Percentiles rank a stretch among this genome's conserved stretches.
Conservation (phyloP, 2,888 invertebrate genomes). For the Pseudanteris insignis region DNA sequence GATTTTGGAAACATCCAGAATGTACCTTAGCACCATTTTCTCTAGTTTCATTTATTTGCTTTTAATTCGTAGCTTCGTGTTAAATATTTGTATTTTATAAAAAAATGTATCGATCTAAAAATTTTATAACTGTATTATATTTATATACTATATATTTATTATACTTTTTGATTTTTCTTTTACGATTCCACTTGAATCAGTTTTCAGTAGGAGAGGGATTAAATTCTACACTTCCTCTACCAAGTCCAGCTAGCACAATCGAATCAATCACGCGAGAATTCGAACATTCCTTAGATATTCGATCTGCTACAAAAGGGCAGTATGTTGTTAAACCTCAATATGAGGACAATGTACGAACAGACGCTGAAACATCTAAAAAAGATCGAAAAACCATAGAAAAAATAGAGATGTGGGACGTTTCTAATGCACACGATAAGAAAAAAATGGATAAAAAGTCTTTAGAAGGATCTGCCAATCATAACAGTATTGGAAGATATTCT, state of each 20-base stretch:
- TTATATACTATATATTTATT: no score
- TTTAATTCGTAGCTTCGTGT: no score
- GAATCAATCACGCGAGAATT: conserved; percentile 83
- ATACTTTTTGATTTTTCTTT: no score
- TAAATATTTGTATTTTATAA: no score
- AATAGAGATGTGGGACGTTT: conserved; percentile 68
- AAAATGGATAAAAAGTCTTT: conserved; percentile 60
- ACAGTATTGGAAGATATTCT: conserved; percentile 65
- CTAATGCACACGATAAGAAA: conserved; percentile 64
- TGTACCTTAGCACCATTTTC: no score
- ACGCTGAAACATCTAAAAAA: conserved; percentile 70
- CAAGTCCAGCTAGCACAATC: conserved; percentile 82
- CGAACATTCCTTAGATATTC: conserved; percentile 80
- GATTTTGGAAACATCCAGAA: no score
- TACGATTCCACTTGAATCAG: no score
- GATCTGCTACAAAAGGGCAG: conserved; percentile 73
- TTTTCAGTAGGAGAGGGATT: conserved; percentile 63
- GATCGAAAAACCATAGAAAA: conserved; percentile 72
- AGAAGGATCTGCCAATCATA: conserved; percentile 58
- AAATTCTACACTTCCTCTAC: conserved; percentile 69
- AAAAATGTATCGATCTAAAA: no score
- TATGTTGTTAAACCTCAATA: conserved; percentile 75
- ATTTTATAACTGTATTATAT: no score
- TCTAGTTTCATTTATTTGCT: no score
- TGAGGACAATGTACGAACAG: conserved; percentile 74